phyloP scores from a whole-genome alignment of 2,113 vertebrate species.

The Jaculus jaculus region DNA sequence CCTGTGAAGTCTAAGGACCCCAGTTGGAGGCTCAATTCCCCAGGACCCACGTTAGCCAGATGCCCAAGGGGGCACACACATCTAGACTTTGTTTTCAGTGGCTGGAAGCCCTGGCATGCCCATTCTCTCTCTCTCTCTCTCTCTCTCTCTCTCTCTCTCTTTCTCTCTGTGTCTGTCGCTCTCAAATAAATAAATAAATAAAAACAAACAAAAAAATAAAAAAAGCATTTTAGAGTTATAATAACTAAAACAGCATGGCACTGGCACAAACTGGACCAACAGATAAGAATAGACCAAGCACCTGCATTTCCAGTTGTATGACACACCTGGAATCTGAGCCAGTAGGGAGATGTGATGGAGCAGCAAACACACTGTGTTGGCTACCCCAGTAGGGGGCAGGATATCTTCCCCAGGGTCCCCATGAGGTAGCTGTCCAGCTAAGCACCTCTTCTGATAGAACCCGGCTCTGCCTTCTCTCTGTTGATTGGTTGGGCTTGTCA shows the following conservation, averaged over 20 bases:
- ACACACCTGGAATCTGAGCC: no score
- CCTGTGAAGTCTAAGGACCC: no score
- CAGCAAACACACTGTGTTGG: background rate
- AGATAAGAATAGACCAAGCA: background rate
- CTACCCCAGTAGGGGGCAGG: background rate
- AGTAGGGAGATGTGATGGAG: background rate
- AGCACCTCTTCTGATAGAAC: background rate
- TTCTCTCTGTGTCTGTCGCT: no score
- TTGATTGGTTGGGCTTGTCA: background rate
- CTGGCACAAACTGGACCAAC: background rate
- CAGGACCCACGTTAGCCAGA: no score
- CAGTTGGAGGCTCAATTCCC: no score
- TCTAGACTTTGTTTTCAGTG: no score
- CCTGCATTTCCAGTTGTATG: rapidly evolving
- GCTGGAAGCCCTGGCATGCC: no score
- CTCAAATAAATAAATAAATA: no score
- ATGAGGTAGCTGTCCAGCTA: background rate
- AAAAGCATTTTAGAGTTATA: background rate
- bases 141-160: no score
- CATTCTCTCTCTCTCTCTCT: no score
- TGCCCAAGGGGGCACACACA: no score
- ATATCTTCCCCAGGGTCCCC: background rate
- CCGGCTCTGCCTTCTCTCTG: background rate
- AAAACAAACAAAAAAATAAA: background rate
- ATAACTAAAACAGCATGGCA: background rate